These are phyloP conservation scores for Melanostoma scalare DNA, from an alignment of 2,888 invertebrate genomes.

Conservation along the genomic window DNA sequence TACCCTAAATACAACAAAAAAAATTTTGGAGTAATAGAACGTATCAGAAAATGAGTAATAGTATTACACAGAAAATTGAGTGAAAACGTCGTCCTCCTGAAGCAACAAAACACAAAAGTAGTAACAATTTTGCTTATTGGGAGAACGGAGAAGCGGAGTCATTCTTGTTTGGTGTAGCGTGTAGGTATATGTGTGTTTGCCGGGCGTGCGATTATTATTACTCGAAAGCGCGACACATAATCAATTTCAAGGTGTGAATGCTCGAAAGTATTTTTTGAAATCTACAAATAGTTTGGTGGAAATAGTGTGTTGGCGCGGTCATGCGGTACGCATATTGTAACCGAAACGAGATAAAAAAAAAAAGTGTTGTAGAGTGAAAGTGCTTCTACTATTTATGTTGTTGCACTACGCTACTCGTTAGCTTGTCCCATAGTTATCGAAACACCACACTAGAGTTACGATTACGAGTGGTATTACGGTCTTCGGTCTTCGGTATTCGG, in stretches of 20 bases:
- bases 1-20: too few species aligned
- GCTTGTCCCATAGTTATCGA: not conserved
- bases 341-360: constrained; percentile 12
- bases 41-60: too few species aligned
- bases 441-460: constrained; percentile 7
- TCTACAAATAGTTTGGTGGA: constrained; percentile 55
- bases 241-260: constrained; percentile 71
- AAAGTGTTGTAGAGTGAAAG: constrained; percentile 38
- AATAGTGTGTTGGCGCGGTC: constrained; percentile 57
- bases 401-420: not conserved
- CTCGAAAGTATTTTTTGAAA: constrained; percentile 47
- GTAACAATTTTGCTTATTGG: too few species aligned
- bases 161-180: constrained; percentile 53
- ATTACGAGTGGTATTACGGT: constrained; percentile 15
- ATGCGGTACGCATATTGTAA: constrained; percentile 56
- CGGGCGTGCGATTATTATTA: constrained; percentile 45
- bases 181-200: constrained; percentile 43
- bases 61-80: too few species aligned
- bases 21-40: too few species aligned
- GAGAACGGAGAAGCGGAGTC: not conserved
- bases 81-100: too few species aligned
- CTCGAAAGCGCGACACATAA: constrained; percentile 47
- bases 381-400: constrained; percentile 1
- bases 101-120: too few species aligned
- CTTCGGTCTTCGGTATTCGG: not conserved